Evolutionary conservation across 2,113 vertebrate species (phyloP).

Genomic region (Montifringilla adamsi): DNA sequence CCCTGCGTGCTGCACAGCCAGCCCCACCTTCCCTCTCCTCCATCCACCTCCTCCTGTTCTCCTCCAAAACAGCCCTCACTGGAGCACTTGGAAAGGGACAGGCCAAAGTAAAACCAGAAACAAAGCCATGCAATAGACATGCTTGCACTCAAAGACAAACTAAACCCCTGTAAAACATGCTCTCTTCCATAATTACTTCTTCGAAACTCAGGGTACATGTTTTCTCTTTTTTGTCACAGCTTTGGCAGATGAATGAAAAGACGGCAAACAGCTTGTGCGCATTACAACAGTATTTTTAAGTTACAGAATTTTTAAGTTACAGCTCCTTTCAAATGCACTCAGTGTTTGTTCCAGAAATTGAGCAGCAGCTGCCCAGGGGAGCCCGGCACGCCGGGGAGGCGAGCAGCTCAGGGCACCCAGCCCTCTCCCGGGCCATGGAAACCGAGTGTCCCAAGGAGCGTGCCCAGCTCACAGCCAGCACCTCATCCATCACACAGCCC

Average conservation of each 20-base stretch:
- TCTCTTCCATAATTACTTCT: neutral
- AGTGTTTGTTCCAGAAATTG: neutral
- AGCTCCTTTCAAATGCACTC: neutral
- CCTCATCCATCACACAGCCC: neutral
- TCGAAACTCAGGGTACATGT: neutral
- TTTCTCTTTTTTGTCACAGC: neutral
- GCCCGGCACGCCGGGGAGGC: neutral
- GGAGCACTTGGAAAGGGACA: neutral
- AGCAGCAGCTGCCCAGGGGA: neutral
- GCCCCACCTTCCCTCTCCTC: neutral
- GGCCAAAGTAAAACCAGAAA: neutral
- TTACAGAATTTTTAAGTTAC: neutral
- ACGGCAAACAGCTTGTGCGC: neutral
- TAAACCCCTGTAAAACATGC: neutral
- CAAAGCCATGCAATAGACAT: neutral
- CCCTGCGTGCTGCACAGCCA: neutral
- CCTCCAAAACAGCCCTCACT: neutral
- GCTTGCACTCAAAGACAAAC: neutral
- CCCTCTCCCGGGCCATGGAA: neutral
- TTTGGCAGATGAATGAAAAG: neutral
- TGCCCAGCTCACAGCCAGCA: neutral
- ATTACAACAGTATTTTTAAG: neutral
- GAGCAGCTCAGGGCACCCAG: neutral
- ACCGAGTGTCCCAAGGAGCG: rapidly evolving
- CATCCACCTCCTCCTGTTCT: neutral